Base-by-base conservation (phyloP, 1,140 invertebrate species). In the Drosophila novamexicana region DNA sequence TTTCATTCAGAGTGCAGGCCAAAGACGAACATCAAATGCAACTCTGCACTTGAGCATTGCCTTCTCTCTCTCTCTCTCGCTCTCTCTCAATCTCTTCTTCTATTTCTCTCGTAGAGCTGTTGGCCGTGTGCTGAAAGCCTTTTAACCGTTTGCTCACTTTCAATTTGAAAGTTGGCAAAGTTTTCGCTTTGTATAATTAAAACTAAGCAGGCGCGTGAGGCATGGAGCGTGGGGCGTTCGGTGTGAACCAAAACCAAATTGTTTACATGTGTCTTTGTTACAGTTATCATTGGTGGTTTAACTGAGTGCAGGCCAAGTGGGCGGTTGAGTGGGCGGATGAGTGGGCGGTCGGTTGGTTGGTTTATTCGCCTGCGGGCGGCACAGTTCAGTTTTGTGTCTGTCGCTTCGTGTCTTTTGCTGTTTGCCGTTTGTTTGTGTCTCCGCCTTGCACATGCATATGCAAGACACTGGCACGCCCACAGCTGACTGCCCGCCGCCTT, bases 201-300 rank as follows among this genome's bases (percentile, higher is more conserved):
- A 85, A 85, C 81, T 75, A 77, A 78, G 18, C 34, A 3, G 18
- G 5, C 14, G 34, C 9, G 22, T 22, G 22, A 3, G 22, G n/a
- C 6, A 1, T n/a, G 12, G 6, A 8, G 8, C 1, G 47, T 1
- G 7, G 36, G 10, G 7, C 16, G 32, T 6, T 7, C 2, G 45
- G 34, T 12, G 3, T 18, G 36, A 58, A 57, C 53, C 62, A 66
- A 88, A 88, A 81, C 84, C 63, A 89, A 78, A 89, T 86, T 79
- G 82, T 86, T 86, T 88, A 89, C 76, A 86, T 88, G 83, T 88
- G 83, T 89, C 76, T 86, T 86, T 86, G 83, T 86, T 88, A 78
- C 76, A 85, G 81, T 81, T 81, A 75, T 65, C 81, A 84, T 84
- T 82, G 78, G 64, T 80, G 81, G 72, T 64, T 74, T 63, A 18